phyloP scores from a whole-genome alignment of 2,888 invertebrate genomes.

The Cheilosia impressa region DNA sequence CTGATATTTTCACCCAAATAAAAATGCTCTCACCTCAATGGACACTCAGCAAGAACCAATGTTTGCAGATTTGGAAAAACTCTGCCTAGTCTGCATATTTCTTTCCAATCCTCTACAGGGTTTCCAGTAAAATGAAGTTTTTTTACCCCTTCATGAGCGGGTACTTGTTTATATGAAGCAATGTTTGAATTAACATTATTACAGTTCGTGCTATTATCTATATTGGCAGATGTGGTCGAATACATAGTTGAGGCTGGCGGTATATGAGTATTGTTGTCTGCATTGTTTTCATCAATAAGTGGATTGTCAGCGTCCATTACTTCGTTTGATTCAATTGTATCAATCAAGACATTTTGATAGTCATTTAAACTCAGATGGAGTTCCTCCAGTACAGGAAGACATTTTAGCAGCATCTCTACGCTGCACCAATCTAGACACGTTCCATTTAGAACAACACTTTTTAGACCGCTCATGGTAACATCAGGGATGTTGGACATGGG shows the following conservation, averaged over 20 bases:
- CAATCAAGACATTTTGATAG: constrained; percentile 90
- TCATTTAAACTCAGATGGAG: constrained; percentile 96
- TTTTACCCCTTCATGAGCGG: constrained; percentile 88
- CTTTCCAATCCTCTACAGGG: constrained; percentile 92
- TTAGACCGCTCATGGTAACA: constrained; percentile 85
- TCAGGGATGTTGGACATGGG: constrained; percentile 85
- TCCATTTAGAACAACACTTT: constrained; percentile 93
- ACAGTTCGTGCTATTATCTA: constrained; percentile 4
- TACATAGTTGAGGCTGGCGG: constrained; percentile 14
- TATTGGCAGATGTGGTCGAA: background rate
- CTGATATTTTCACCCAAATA: background rate
- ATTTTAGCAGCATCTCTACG: constrained; percentile 90
- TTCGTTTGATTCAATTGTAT: constrained; percentile 81
- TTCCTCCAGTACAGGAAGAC: constrained; percentile 93
- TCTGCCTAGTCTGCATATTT: constrained; percentile 92
- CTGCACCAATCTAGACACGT: constrained; percentile 94
- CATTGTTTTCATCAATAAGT: constrained; percentile 64
- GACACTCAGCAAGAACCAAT: constrained; percentile 93
- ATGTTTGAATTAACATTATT: constrained; percentile 56
- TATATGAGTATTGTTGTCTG: constrained; percentile 37
- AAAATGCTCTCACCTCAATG: constrained; percentile 85
- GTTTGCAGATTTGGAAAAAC: constrained; percentile 94
- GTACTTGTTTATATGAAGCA: constrained; percentile 79
- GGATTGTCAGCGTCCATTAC: constrained; percentile 60
- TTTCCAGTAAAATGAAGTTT: constrained; percentile 95